phyloP scores from a whole-genome alignment of 2,888 invertebrate genomes.

The Branchellion lobata region DNA sequence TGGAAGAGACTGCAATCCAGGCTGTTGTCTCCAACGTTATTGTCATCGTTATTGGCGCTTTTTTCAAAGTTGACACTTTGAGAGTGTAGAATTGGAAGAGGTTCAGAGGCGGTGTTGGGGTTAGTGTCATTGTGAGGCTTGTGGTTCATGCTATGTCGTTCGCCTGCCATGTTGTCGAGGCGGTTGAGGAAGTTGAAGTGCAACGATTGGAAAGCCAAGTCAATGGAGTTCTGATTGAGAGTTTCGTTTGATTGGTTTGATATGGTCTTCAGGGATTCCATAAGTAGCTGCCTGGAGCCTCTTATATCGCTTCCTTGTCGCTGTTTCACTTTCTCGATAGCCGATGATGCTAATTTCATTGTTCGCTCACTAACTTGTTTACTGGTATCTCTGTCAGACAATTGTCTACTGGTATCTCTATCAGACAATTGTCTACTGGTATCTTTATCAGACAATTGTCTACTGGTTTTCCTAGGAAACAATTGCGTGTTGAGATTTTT shows the following conservation, averaged over 20 bases:
- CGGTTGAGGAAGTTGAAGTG: neutral
- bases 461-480: no score
- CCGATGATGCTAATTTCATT: constrained; percentile 37
- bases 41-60: neutral
- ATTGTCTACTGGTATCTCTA: no score
- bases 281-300: constrained; percentile 26
- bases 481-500: no score
- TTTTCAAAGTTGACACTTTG: neutral
- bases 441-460: no score
- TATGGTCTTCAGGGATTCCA: constrained; percentile 27
- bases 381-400: no score
- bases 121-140: neutral
- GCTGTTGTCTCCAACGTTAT: no score
- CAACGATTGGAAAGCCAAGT: neutral
- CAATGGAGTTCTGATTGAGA: neutral
- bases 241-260: neutral
- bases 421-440: no score
- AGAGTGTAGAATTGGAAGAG: neutral
- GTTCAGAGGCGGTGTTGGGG: neutral
- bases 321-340: constrained; percentile 27
- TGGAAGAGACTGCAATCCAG: neutral
- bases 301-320: neutral
- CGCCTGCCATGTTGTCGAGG: neutral
- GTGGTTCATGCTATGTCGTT: neutral
- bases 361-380: neutral